Evolutionary conservation across 1,140 invertebrate species (phyloP), one percentile per base, ranked within the genome.

Genomic region (Diachasmimorpha longicaudata): DNA sequence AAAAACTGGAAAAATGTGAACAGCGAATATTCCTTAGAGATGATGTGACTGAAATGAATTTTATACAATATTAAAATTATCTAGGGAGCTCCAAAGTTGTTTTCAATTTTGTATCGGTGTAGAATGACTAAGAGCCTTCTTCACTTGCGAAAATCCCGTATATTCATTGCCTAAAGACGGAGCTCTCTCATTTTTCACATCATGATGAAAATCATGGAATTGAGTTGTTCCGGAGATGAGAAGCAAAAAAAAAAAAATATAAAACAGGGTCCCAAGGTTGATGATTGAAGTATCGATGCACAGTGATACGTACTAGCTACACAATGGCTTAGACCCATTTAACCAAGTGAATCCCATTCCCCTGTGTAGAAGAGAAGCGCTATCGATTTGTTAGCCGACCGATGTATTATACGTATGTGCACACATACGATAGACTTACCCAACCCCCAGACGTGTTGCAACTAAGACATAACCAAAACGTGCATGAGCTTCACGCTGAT

Each of bases 401-500:
- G 25, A 37, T 68, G 36, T 68, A 68, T 37, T 37, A 68, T 68
- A 68, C 36, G 14, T 68, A 37, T 76, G 36, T 46, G 14, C 39
- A 70, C 69, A 42, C 36, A 13, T 14, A 63, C 14, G 10, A 37
- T 46, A 37, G 68, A 71, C n/a, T 46, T 42, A 70, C 36, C n/a
- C 66, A 37, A 67, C 69, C 55, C 23, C 16, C 48, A 36, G 10
- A 70, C 25, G 11, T 8, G 46, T 52, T 42, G 36, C 31, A 68
- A 68, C 31, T 39, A 39, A 68, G 36, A 37, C 31, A 68, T 39
- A 68, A 68, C 25, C 19, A 23, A 63, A 13, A 6, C 14, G 63
- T 78, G 72, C 80, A 78, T 46, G 79, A 80, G 81, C 80, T 74
- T 68, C 79, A 78, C 80, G 77, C 81, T 87, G 85, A 87, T 87